Evolutionary conservation across 2,888 invertebrate genomes (phyloP).

Genomic region (Spilarctia lutea): DNA sequence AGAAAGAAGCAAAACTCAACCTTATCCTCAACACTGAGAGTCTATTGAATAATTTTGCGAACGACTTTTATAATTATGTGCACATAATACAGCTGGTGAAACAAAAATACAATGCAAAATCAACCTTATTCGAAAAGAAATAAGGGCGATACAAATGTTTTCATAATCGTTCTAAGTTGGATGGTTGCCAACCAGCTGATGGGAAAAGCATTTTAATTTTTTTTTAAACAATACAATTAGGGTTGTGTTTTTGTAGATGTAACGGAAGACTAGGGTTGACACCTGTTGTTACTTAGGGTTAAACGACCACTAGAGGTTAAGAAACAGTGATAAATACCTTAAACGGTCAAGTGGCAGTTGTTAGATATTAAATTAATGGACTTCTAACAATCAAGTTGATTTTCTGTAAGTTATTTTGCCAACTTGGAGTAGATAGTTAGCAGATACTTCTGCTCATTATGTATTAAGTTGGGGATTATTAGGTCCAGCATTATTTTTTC

Average conservation of each 20-base stretch:
- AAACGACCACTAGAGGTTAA: conserved; percentile 45
- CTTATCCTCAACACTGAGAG: conserved; percentile 22
- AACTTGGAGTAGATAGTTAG: background rate
- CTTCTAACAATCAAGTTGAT: background rate
- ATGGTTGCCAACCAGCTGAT: conserved; percentile 53
- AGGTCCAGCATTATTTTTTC: too few species aligned
- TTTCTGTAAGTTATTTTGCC: background rate
- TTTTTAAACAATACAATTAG: conserved; percentile 39
- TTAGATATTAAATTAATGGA: background rate
- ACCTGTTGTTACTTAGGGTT: conserved; percentile 48
- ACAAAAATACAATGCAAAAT: conserved; percentile 18
- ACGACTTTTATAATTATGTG: conserved; percentile 14
- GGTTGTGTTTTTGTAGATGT: conserved; percentile 55
- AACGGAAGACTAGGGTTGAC: conserved; percentile 56
- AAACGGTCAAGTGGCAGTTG: conserved; percentile 23
- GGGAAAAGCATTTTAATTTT: conserved; percentile 50
- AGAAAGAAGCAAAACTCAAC: conserved; percentile 30
- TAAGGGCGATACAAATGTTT: conserved; percentile 14
- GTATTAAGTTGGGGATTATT: too few species aligned
- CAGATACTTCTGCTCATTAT: background rate
- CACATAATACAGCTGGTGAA: conserved; percentile 7
- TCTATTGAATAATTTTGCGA: conserved; percentile 2
- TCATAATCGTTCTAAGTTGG: conserved; percentile 5
- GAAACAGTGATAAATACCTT: conserved; percentile 34
- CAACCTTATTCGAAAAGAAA: accelerated